These are phyloP conservation scores for Nymphalis io DNA, from an alignment of 1,140 invertebrate genomes.

Conservation along the genomic window DNA sequence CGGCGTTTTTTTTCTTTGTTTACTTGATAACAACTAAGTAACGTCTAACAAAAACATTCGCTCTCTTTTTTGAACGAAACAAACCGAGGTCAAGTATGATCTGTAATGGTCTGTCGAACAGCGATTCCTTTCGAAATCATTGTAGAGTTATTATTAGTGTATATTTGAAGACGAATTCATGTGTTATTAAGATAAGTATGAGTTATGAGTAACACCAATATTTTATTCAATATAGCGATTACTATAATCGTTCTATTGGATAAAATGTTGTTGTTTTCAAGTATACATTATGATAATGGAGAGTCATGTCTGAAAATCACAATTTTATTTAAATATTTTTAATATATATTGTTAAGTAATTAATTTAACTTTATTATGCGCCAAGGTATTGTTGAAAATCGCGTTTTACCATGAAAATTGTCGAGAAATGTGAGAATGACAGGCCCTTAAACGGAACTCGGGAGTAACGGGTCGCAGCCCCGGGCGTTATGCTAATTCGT, in stretches of 20 bases:
- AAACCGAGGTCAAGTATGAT: conserved; percentile 37
- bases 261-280: background rate
- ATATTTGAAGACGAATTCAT: background rate
- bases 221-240: no score
- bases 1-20: conserved; percentile 64
- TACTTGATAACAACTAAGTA: conserved; percentile 55
- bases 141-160: conserved; percentile 3
- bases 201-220: background rate
- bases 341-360: background rate
- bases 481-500: conserved; percentile 68
- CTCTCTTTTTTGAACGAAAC: conserved; percentile 50
- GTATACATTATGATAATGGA: background rate
- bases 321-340: background rate
- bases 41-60: conserved; percentile 55
- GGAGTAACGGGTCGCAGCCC: conserved; percentile 66
- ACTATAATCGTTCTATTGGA: background rate
- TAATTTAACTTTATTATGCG: background rate
- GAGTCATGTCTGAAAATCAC: no score
- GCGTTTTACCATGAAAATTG: conserved; percentile 12
- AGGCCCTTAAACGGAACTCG: conserved; percentile 57
- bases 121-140: conserved; percentile 17
- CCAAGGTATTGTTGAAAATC: background rate
- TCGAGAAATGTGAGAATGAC: conserved; percentile 50
- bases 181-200: conserved; percentile 2
- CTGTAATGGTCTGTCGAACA: conserved; percentile 22